phyloP scores from a whole-genome alignment of 2,888 invertebrate species.

The Meandrusa payeni region DNA sequence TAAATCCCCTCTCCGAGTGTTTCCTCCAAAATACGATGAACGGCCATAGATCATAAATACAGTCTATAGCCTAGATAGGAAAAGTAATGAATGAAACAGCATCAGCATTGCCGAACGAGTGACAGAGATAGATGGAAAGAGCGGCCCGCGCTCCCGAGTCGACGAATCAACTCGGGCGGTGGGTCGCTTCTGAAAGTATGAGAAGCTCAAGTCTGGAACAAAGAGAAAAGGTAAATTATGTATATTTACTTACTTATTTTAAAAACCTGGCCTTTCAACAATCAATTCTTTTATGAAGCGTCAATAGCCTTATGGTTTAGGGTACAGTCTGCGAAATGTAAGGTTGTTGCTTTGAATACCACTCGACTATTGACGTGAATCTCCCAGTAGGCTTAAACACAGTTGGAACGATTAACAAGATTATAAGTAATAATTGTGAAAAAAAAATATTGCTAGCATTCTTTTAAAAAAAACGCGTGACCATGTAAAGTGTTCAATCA shows the following conservation, averaged over 20 bases:
- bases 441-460: no score
- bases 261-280: no score
- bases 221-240: background rate
- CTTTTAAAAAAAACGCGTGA: no score
- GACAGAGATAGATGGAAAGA: conserved; percentile 67
- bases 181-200: conserved; percentile 50
- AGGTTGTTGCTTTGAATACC: no score
- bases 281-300: no score
- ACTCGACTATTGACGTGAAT: no score
- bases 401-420: no score
- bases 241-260: background rate
- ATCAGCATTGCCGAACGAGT: conserved; percentile 56
- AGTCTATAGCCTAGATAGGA: conserved; percentile 13
- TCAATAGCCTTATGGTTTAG: no score
- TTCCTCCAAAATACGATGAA: background rate
- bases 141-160: conserved; percentile 38
- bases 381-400: no score
- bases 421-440: no score
- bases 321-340: no score
- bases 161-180: conserved; percentile 39
- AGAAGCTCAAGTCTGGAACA: conserved; percentile 50
- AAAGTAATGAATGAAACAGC: conserved; percentile 52
- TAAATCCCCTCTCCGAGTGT: conserved; percentile 1
- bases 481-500: no score
- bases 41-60: conserved; percentile 10